Evolutionary conservation across 2,797 vertebrate species (phyloP).

Genomic region (Glossophaga mutica): DNA sequence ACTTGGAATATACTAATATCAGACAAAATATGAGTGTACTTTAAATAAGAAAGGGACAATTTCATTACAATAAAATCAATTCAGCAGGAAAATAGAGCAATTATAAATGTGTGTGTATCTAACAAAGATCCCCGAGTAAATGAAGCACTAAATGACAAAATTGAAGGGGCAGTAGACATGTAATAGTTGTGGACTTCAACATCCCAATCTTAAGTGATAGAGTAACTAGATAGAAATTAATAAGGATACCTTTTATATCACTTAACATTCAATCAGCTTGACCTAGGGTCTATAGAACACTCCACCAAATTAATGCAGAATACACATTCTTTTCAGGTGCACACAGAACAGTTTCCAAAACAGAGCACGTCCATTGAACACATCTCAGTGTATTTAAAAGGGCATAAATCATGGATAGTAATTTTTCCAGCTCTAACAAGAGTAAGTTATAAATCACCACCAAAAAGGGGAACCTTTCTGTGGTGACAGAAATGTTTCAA

Average conservation of each 20-base stretch:
- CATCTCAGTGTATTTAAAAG: background rate
- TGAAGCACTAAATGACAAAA: background rate
- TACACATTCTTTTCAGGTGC: background rate
- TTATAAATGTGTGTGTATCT: background rate
- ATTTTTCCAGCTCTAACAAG: background rate
- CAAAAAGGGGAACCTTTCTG: background rate
- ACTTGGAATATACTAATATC: background rate
- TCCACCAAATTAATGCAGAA: background rate
- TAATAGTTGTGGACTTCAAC: background rate
- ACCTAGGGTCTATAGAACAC: background rate
- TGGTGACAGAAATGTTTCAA: background rate
- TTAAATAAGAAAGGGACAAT: background rate
- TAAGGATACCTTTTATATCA: background rate
- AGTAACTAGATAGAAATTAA: background rate
- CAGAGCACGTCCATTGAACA: background rate
- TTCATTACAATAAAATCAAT: background rate
- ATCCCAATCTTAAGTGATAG: background rate
- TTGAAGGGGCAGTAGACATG: background rate
- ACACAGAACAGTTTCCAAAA: background rate
- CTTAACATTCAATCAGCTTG: background rate
- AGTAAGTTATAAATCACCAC: background rate
- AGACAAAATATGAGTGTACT: background rate
- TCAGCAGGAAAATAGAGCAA: background rate
- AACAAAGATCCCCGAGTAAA: background rate
- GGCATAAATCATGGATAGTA: background rate